Conservation (phyloP, 2,888 invertebrate species). For the Iphiclides podalirius region DNA sequence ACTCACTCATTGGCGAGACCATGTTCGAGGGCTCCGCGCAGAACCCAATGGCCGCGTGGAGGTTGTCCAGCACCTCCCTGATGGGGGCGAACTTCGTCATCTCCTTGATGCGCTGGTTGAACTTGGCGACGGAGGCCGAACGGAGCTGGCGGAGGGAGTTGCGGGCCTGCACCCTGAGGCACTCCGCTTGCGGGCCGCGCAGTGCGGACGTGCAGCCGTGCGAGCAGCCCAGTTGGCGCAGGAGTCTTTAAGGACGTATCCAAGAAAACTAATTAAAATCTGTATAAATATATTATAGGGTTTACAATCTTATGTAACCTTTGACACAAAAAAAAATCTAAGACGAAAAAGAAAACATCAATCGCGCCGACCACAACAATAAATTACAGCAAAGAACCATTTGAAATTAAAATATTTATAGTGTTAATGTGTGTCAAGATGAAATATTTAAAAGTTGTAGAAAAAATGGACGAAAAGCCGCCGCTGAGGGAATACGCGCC, state of each 20-base stretch:
- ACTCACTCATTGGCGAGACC: constrained; percentile 93
- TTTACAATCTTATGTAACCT: no score
- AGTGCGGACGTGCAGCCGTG: constrained; percentile 95
- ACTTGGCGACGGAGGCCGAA: constrained; percentile 75
- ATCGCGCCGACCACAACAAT: no score
- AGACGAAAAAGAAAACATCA: no score
- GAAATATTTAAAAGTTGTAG: no score
- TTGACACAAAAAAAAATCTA: no score
- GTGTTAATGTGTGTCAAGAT: no score
- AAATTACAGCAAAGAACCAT: no score
- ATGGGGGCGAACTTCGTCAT: constrained; percentile 89
- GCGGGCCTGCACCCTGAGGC: constrained; percentile 90
- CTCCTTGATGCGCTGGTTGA: constrained; percentile 80
- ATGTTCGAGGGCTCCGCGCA: constrained; percentile 94
- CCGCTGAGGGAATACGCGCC: no score
- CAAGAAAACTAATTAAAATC: no score
- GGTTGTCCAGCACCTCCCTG: constrained; percentile 92
- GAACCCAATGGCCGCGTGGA: constrained; percentile 97
- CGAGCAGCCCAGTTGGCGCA: constrained; percentile 93
- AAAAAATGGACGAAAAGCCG: no score
- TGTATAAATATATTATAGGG: no score
- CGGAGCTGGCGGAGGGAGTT: constrained; percentile 86
- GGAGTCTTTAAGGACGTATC: constrained; percentile 82
- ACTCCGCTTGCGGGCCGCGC: constrained; percentile 93
- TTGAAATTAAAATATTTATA: no score